Evolutionary conservation across 2,888 invertebrate species (phyloP).

Genomic region (Eilema depressum): DNA sequence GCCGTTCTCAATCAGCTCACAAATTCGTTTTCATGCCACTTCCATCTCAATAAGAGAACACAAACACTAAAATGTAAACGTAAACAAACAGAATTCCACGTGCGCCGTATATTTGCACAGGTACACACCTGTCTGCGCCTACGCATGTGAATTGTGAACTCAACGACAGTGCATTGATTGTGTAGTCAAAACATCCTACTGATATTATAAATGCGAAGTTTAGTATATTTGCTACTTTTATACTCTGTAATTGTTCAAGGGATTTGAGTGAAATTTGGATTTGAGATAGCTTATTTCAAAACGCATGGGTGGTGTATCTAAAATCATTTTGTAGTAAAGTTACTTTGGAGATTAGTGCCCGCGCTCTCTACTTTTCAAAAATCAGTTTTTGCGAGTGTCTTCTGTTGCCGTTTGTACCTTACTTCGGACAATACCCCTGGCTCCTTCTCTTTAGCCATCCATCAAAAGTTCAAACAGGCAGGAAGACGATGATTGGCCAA

Average conservation of each 20-base stretch:
- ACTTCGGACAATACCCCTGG: no score
- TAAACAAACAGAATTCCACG: slow-evolving; percentile 25
- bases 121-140: slow-evolving; percentile 47
- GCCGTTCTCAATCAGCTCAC: not conserved
- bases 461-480: no score
- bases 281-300: no score
- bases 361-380: no score
- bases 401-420: no score
- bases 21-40: not conserved
- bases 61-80: slow-evolving; percentile 8
- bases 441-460: no score
- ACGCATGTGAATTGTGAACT: slow-evolving; percentile 29
- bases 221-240: not conserved
- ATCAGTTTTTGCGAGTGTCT: no score
- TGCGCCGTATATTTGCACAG: slow-evolving; percentile 32
- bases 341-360: no score
- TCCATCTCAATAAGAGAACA: not conserved
- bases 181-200: not conserved
- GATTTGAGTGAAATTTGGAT: not conserved
- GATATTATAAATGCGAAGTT: not conserved
- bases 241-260: not conserved
- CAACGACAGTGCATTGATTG: slow-evolving; percentile 10
- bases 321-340: no score
- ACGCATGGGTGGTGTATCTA: no score
- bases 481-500: no score